Conservation (phyloP, 2,113 vertebrate genomes). For the Lathamus discolor region DNA sequence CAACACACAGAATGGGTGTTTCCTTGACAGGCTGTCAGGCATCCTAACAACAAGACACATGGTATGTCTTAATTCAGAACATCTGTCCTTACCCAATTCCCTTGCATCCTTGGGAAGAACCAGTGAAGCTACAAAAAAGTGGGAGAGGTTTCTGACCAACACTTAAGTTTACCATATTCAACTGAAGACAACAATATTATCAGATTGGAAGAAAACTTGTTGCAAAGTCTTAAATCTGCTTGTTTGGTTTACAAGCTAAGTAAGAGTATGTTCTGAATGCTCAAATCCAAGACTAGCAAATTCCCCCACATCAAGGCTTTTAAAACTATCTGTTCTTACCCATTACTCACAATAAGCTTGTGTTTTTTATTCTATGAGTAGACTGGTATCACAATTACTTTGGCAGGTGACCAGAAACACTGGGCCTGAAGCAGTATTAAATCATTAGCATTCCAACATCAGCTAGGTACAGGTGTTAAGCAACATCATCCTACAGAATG, state of each 20-base stretch:
- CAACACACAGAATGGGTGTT: not conserved
- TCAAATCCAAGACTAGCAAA: not conserved
- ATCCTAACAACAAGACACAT: not conserved
- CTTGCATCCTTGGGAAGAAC: not conserved
- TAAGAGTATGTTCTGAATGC: not conserved
- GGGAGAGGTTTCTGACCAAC: fast-evolving
- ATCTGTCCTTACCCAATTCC: not conserved
- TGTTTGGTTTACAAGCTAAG: not conserved
- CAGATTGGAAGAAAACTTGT: not conserved
- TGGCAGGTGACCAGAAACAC: not conserved
- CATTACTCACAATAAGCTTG: not conserved
- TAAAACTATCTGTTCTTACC: not conserved
- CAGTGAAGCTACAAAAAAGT: not conserved
- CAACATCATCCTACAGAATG: not conserved
- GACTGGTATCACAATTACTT: not conserved
- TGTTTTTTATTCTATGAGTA: not conserved
- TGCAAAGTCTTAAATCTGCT: not conserved
- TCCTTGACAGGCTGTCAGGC: not conserved
- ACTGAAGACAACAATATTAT: not conserved
- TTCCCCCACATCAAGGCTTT: not conserved
- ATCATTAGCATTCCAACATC: not conserved
- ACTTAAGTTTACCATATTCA: not conserved
- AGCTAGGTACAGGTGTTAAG: not conserved
- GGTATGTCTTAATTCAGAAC: not conserved
- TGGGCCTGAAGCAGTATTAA: not conserved